Evolutionary conservation across 2,888 invertebrate species (phyloP).

Genomic region (Pseudococcus jackbeardsleyi): DNA sequence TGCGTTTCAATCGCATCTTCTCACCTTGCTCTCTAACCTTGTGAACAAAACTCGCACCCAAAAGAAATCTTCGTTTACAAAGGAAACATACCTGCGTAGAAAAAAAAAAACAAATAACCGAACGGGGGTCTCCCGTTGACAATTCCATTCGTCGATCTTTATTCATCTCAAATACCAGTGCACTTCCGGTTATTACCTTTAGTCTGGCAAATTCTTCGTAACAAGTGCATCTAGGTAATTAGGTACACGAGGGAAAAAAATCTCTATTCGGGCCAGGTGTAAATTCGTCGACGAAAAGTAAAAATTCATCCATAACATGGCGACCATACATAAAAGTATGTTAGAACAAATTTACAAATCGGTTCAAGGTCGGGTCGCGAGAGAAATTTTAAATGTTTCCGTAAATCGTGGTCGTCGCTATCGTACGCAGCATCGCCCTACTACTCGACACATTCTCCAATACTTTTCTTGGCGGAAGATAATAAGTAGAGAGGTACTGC

Average conservation of each 20-base stretch:
- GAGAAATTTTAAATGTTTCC: conserved; percentile 28
- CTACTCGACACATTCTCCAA: not conserved
- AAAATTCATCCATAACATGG: not conserved
- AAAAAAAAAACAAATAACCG: not conserved
- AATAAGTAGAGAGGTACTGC: not conserved
- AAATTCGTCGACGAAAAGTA: not conserved
- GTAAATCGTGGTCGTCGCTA: conserved; percentile 2
- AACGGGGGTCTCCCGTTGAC: not conserved
- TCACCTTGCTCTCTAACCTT: conserved; percentile 18
- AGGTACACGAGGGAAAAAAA: not conserved
- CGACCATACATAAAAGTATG: not conserved
- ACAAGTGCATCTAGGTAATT: not conserved
- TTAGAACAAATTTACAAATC: conserved; percentile 13
- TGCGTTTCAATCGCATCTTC: not conserved
- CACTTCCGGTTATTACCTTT: not conserved
- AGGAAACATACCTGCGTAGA: not conserved
- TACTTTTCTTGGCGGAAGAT: conserved; percentile 26
- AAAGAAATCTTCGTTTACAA: not conserved
- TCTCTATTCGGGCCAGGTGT: not conserved
- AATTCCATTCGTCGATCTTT: not conserved
- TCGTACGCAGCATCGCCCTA: not conserved
- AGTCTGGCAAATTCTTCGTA: not conserved
- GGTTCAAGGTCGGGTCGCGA: conserved; percentile 40
- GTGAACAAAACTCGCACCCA: not conserved
- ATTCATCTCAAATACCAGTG: not conserved